A percentile compares a stretch with the other conserved stretches of the same genome.
phyloP scores from a whole-genome alignment of 1,140 invertebrate genomes.

The Dendroctonus valens region DNA sequence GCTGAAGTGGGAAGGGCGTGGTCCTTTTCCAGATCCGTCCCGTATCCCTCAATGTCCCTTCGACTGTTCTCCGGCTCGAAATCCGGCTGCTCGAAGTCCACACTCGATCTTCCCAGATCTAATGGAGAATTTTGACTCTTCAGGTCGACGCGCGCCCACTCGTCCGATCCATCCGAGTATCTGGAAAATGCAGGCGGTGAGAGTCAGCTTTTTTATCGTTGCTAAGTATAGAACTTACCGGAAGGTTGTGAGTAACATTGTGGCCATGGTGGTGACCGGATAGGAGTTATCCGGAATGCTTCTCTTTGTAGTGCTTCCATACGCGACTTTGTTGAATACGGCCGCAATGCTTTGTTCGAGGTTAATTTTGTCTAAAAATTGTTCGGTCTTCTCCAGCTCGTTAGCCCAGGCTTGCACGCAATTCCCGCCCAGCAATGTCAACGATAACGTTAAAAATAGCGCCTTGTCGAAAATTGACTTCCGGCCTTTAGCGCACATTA shows the following conservation, averaged over 20 bases:
- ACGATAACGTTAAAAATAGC: slow-evolving; percentile 18
- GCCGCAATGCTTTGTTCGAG: slow-evolving; percentile 64
- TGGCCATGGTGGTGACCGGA: slow-evolving; percentile 60
- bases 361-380: slow-evolving; percentile 49
- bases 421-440: slow-evolving; percentile 2
- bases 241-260: slow-evolving; percentile 59
- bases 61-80: slow-evolving; percentile 39
- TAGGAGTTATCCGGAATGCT: slow-evolving; percentile 65
- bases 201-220: not conserved
- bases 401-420: slow-evolving; percentile 37
- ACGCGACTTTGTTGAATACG: slow-evolving; percentile 67
- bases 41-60: slow-evolving; percentile 54
- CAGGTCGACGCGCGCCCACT: slow-evolving; percentile 47
- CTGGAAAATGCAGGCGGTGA: slow-evolving; percentile 39
- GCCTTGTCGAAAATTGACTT: slow-evolving; percentile 16
- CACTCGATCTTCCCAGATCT: slow-evolving; percentile 31
- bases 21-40: slow-evolving; percentile 64
- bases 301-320: slow-evolving; percentile 64
- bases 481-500: slow-evolving; percentile 16
- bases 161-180: slow-evolving; percentile 48
- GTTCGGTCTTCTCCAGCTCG: slow-evolving; percentile 46
- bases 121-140: slow-evolving; percentile 38
- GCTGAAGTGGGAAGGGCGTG: slow-evolving; percentile 68
- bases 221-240: slow-evolving; percentile 30
- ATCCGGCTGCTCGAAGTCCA: slow-evolving; percentile 38